Evolutionary conservation across 2,113 vertebrate species (phyloP), one percentile per base, ranked within the genome.

Genomic region (Oryzias melastigma): DNA sequence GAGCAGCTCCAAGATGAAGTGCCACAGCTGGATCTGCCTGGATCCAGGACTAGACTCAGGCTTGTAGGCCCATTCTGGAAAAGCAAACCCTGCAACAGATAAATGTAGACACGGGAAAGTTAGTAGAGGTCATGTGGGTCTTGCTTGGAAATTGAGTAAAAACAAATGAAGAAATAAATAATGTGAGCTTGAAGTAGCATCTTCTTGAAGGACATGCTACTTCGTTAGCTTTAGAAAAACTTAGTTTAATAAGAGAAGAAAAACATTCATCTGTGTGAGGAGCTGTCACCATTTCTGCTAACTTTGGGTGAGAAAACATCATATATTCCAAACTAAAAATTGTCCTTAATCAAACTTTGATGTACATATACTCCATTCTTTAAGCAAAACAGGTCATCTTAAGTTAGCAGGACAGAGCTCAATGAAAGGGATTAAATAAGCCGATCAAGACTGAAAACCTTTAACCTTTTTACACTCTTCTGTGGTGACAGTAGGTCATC

Each of bases 21-120:
- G 95, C 94, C 95, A 95, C 69, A 95, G 90, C 89, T 96, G 95
- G 87, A 96, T 95, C 86, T 96, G 95, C 71, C 95, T 84, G 1
- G 94, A 96, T 58, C 94, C 94, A 0, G 95, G 94, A 72, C 94
- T 95, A 0, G 94, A 95, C 88, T 96, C 95, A 0, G 94, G 93
- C 77, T 96, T 96, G 86, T 96, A 96, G 48, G 94, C 94, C 94
- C 94, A 95, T 59, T 95, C 94, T 7, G 95, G 95, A 83, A 96
- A 95, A 73, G 95, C 93, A 2, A 93, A 93, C 65, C 95, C 95
- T 95, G 85, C 10, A 65, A 54, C 1, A 19, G 25, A 73, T 10
- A 56, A 16, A 56, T 53, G 43, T 41, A 63, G 43, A 74, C 25
- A 61, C 50, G 7, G 18, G 24, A 17, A 5, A 52, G 59, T 82